phyloP scores from a whole-genome alignment of 1,140 invertebrate species.

The Ruditapes philippinarum region DNA sequence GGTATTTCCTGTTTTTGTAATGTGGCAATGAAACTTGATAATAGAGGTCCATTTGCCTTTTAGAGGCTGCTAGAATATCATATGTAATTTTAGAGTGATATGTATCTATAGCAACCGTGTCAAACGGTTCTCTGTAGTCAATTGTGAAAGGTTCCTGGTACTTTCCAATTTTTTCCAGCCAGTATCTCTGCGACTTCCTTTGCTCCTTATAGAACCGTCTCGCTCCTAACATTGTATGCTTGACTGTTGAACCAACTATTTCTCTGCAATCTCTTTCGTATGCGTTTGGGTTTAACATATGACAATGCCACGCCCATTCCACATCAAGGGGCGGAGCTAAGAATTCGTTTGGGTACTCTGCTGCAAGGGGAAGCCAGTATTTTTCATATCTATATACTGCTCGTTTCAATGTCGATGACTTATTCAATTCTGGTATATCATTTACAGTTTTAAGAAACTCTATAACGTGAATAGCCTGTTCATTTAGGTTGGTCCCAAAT shows the following conservation, averaged over 20 bases:
- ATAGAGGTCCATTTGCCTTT: conserved; percentile 85
- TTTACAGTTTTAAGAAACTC: conserved; percentile 24
- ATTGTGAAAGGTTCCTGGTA: conserved; percentile 79
- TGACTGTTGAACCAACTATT: conserved; percentile 83
- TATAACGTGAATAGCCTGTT: not conserved
- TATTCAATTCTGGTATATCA: not conserved
- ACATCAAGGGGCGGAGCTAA: conserved; percentile 87
- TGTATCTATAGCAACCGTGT: not conserved
- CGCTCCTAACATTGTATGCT: conserved; percentile 83
- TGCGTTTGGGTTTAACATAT: conserved; percentile 85
- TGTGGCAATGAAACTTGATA: conserved; percentile 88
- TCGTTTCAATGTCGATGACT: conserved; percentile 64
- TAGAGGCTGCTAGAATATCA: conserved; percentile 85
- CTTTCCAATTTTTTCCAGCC: conserved; percentile 75
- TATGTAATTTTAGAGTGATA: conserved; percentile 78
- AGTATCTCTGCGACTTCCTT: conserved; percentile 73
- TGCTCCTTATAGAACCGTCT: conserved; percentile 45
- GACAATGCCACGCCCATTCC: conserved; percentile 88
- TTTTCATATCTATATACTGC: conserved; percentile 87
- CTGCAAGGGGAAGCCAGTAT: conserved; percentile 87
- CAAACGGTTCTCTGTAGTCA: conserved; percentile 42
- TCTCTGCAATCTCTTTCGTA: conserved; percentile 86
- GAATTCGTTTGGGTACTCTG: conserved; percentile 75
- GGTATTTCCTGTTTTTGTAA: conserved; percentile 86
- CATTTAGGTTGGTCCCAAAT: not conserved